Base-by-base conservation (phyloP, 2,113 vertebrate species). In the Lagopus leucura region DNA sequence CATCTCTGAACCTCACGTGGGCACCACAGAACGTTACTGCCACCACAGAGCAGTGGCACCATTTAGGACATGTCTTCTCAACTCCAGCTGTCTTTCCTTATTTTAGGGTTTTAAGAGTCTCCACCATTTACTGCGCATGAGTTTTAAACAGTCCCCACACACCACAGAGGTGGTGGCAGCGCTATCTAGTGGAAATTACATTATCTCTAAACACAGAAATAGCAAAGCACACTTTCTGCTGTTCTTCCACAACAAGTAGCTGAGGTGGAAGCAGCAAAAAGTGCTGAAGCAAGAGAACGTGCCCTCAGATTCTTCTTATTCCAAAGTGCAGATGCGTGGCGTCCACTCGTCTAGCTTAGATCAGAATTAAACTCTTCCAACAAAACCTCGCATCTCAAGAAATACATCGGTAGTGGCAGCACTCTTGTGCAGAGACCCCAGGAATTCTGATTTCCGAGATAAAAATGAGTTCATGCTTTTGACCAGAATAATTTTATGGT, bases 391-490 rank as follows among this genome's bases (percentile, higher is more conserved):
- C 73, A 88, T 67, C 88, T 88, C 86, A 78, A 84, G 54, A 93
- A 86, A 92, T 6, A 90, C 84, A 72, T 42, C 89, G 77, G 95
- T 82, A 84, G 91, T 92, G 96, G 96, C 36, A 96, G 90, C 93
- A 90, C 48, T 82, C 95, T 83, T 65, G 19, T 85, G 92, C 92
- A 88, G 50, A 93, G 88, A 79, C 66, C 94, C 95, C 94, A 65
- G 92, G 86, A 83, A 60, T 43, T 92, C 83, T 79, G 90, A 82
- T 71, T 85, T 90, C 95, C 89, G 92, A 80, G 90, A 95, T 87
- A 90, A 96, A 88, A 94, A 94, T 1, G 32, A 95, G 97, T 94
- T 93, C 95, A 93, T 95, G 95, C 63, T 73, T 95, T 58, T 92
- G 93, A 97, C 83, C 70, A 40, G 95, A 96, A 94, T 38, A 82